Conservation (phyloP, 1,140 invertebrate species). For the Epicauta chinensis region DNA sequence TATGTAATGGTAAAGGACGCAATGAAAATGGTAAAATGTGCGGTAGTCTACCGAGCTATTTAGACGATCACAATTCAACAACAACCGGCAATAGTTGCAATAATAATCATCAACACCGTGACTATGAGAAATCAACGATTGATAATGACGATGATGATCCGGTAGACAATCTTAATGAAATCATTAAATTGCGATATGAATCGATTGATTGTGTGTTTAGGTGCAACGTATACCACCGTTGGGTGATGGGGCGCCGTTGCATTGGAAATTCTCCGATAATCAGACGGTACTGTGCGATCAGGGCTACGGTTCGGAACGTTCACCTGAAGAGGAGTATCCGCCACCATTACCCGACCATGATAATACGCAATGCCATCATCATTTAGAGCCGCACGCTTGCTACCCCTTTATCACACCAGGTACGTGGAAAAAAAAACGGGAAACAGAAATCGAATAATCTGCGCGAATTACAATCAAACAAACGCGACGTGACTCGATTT, state of each 20-base stretch:
- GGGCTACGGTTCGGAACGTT: slow-evolving; percentile 70
- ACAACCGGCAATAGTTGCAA: slow-evolving; percentile 46
- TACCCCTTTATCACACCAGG: slow-evolving; percentile 59
- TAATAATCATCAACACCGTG: slow-evolving; percentile 51
- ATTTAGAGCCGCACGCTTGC: slow-evolving; percentile 49
- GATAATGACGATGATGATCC: slow-evolving; percentile 47
- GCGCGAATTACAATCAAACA: too few relatives aligned
- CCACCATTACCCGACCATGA: slow-evolving; percentile 52
- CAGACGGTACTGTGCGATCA: slow-evolving; percentile 58
- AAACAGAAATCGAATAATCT: too few relatives aligned
- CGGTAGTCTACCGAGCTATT: slow-evolving; percentile 64
- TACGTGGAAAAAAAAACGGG: slow-evolving; percentile 25
- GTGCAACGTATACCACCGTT: slow-evolving; percentile 37
- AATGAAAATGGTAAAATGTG: slow-evolving; percentile 43
- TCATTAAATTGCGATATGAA: too few relatives aligned
- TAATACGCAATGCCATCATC: slow-evolving; percentile 44
- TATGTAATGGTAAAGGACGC: slow-evolving; percentile 44
- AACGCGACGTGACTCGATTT: too few relatives aligned
- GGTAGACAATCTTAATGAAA: too few relatives aligned
- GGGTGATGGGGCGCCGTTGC: slow-evolving; percentile 45
- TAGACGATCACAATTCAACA: slow-evolving; percentile 53
- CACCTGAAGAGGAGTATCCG: slow-evolving; percentile 67
- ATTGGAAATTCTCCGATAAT: slow-evolving; percentile 42
- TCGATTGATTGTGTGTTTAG: slow-evolving; percentile 24
- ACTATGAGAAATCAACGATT: slow-evolving; percentile 50